Percentiles rank a stretch among this genome's conserved stretches.
Conservation (phyloP, 2,113 vertebrate species). For the Datnioides undecimradiatus region DNA sequence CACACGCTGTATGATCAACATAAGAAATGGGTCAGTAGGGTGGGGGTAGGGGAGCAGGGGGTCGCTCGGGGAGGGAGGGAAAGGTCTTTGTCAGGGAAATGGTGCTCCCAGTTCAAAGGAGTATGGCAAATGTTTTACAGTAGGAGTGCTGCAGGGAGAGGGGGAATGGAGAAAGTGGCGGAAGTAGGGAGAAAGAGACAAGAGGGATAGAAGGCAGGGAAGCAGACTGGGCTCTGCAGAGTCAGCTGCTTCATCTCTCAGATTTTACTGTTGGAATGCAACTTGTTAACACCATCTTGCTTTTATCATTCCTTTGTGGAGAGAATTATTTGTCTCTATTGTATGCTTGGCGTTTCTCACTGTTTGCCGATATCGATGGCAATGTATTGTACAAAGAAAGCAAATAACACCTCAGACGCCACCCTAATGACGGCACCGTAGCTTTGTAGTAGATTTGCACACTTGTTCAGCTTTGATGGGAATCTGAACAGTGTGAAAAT, state of each 20-base stretch:
- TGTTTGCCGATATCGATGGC: too few species aligned
- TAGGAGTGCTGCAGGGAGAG: conserved; percentile 1
- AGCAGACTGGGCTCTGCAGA: not conserved
- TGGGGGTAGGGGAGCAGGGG: not conserved
- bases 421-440: too few species aligned
- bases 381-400: too few species aligned
- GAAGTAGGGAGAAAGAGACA: not conserved
- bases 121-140: conserved; percentile 51
- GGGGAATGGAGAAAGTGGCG: not conserved
- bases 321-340: too few species aligned
- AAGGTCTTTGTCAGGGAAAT: conserved; percentile 59
- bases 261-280: not conserved
- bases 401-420: too few species aligned
- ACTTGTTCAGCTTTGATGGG: too few species aligned
- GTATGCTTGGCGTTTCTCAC: too few species aligned
- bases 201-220: not conserved
- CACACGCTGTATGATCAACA: conserved; percentile 64
- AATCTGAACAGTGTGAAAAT: too few species aligned
- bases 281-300: too few species aligned
- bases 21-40: conserved; percentile 66
- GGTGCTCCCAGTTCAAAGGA: conserved; percentile 45
- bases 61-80: not conserved
- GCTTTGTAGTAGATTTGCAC: too few species aligned
- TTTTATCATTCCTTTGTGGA: too few species aligned
- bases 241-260: not conserved